Evolutionary conservation across 2,888 invertebrate genomes (phyloP), one percentile per base, ranked within the genome.

Genomic region (Ecliptopera silaceata): DNA sequence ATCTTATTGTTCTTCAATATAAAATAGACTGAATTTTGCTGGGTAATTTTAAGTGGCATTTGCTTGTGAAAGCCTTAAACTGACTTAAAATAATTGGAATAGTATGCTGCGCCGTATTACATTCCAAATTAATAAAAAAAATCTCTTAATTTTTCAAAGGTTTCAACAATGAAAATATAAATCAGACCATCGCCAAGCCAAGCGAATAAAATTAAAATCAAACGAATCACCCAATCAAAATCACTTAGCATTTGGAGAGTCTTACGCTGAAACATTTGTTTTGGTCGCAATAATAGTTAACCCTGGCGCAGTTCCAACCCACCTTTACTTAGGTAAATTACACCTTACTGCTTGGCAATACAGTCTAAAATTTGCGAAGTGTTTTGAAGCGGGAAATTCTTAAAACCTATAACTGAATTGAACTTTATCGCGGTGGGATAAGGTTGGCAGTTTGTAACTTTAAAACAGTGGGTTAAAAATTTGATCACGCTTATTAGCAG

Each of bases 261-360:
- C 56, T 61, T 54, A 45, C 48, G 59, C 49, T 47, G 58, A 50
- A 63, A 64, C 65, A 63, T 68, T 65, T 68, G 67, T 68, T 68
- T 68, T 65, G 64, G 63, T 64, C 61, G 63, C 61, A 65, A 60
- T 68, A 65, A 68, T 61, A 68, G 65, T 65, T 63, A 63, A 63
- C 60, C 48, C 61, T 68, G 68, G 68, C 65, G 46, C 15, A 3
- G 15, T 36, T 63, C 68, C 68, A 68, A 61, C 54, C 57, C 62
- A 67, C 66, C 65, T 65, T 48, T 41, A 22, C 51, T 20, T 10
- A 22, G n/a, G 6, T 48, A 36, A 52, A 26, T 46, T 36, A 36
- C 11, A 49, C 56, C 56, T 56, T 60, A 45, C 31, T 31, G 2
- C 41, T 8, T 38, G 1, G 18, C 32, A 22, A 52, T 60, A 60